Evolutionary conservation across 2,888 invertebrate species (phyloP), one percentile per base, ranked within the genome.

Genomic region (Heteromyza rotundicornis): DNA sequence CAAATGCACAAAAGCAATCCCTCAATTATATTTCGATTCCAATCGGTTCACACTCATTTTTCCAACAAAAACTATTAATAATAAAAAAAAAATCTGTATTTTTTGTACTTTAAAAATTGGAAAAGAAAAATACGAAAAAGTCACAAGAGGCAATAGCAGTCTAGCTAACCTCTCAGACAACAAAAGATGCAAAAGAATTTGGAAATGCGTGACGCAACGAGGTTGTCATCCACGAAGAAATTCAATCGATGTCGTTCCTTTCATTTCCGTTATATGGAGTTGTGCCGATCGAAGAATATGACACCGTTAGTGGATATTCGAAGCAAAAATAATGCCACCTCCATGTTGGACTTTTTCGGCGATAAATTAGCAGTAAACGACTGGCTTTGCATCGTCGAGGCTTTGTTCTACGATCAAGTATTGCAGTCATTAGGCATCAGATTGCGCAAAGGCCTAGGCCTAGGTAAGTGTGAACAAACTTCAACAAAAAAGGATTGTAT

Each of bases 351-450:
- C 69, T 89, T 93, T 71, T 87, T 87, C 67, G 90, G 89, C 56
- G 92, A 93, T 75, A 87, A 92, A 67, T 86, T 93, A 55, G 90
- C 89, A 73, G 88, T 90, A 64, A 88, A 86, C 64, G 92, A 93
- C 68, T 93, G 92, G 92, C 85, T 87, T 27, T 89, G 92, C 1
- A 88, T 93, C 53, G 82, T 91, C 55, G 90, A 90, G 70, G 90
- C 92, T 0, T 81, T 93, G 3, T 86, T 88, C 53, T 86, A 89
- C 67, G 93, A 93, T 78, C 85, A 89, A 55, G 89, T 89, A 63
- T 85, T 93, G 2, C 89, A 90, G 78, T 86, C 88, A 64, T 84
- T 92, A 64, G 85, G 87, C 32, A 87, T 92, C 64, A 86, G 88
- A 70, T 89, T 91, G 80, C 86, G 88, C 22, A 73, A 84, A 75